Percentiles rank a stretch among this genome's conserved stretches.
Conservation (phyloP, 2,888 invertebrate species). For the Cerceris rybyensis region DNA sequence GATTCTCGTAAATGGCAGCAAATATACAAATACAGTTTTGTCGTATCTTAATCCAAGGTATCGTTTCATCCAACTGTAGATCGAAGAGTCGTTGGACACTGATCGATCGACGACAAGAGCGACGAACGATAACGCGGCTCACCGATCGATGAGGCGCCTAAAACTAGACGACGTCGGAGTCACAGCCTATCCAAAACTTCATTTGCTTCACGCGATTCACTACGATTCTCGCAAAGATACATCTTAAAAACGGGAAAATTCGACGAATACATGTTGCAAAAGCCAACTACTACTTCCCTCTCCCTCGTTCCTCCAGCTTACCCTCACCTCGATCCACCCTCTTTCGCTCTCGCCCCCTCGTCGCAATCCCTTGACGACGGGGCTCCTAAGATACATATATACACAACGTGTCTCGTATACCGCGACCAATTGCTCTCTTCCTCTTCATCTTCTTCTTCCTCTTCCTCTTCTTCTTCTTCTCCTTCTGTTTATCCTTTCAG, state of each 20-base stretch:
- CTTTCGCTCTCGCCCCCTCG: slow-evolving; percentile 7
- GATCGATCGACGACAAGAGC: background rate
- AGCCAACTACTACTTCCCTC: slow-evolving; percentile 11
- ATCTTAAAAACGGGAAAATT: slow-evolving; percentile 51
- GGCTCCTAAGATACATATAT: too few species aligned
- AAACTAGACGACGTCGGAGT: slow-evolving; percentile 70
- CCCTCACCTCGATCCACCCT: background rate
- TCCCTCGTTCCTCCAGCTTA: background rate
- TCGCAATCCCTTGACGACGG: slow-evolving; percentile 1
- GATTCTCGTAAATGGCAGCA: slow-evolving; percentile 64
- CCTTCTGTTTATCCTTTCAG: background rate
- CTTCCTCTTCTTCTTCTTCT: background rate
- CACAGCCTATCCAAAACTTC: slow-evolving; percentile 75
- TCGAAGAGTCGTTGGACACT: slow-evolving; percentile 38
- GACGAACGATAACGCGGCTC: background rate
- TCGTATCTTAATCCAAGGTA: slow-evolving; percentile 26
- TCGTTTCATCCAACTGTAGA: slow-evolving; percentile 45
- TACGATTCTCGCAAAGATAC: slow-evolving; percentile 20
- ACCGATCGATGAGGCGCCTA: slow-evolving; percentile 49
- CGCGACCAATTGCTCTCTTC: background rate
- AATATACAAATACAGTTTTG: slow-evolving; percentile 69
- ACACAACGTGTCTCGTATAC: too few species aligned
- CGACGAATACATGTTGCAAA: slow-evolving; percentile 32
- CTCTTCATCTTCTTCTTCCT: background rate
- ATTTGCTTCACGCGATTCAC: slow-evolving; percentile 1